phyloP scores from a whole-genome alignment of 2,888 invertebrate genomes.

The Folsomia manolachei region DNA sequence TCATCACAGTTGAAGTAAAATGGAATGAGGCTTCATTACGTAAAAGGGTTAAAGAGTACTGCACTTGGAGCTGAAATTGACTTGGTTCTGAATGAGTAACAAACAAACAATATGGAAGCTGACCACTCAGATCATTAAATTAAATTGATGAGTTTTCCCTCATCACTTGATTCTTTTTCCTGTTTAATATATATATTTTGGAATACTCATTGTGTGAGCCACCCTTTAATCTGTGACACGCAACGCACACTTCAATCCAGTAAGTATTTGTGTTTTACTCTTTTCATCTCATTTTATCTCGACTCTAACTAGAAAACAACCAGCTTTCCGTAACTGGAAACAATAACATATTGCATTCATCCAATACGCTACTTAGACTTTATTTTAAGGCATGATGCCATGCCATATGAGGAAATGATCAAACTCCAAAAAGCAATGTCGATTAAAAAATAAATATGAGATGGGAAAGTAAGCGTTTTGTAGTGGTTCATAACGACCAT shows the following conservation, averaged over 20 bases:
- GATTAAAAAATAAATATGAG: too few relatives aligned
- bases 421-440: too few relatives aligned
- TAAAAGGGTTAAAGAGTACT: background rate
- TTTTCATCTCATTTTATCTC: too few relatives aligned
- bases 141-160: slow-evolving; percentile 14
- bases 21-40: background rate
- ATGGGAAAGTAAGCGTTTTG: too few relatives aligned
- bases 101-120: background rate
- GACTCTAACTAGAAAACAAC: background rate
- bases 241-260: too few relatives aligned
- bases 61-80: background rate
- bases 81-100: background rate
- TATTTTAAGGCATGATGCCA: too few relatives aligned
- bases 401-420: too few relatives aligned
- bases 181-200: background rate
- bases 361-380: too few relatives aligned
- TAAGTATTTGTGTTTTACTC: too few relatives aligned
- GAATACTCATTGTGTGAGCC: background rate
- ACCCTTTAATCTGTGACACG: background rate
- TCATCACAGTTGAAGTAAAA: too few relatives aligned
- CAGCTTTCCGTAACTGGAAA: background rate
- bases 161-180: background rate
- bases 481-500: too few relatives aligned
- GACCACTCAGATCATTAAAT: slow-evolving; percentile 14
- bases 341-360: background rate